Base-by-base conservation (phyloP, 92 coral and sea anemone genomes). In the Porites lobata region DNA sequence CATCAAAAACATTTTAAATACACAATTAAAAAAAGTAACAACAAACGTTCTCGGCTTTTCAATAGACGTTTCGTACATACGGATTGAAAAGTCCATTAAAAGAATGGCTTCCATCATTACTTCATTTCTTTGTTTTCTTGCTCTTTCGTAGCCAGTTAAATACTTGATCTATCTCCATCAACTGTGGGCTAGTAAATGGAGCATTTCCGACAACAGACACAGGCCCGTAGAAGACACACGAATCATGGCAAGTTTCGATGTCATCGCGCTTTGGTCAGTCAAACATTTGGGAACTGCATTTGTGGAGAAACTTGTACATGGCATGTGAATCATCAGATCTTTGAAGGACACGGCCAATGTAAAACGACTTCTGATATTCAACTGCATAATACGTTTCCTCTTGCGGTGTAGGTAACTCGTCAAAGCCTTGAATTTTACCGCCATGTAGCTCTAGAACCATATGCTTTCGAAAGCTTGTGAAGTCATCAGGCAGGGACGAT, bases 161-260 rank as follows among this genome's bases (percentile, higher is more conserved):
- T 22, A 87, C 86, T 72, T 70, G 86, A 43, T 87, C 86, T 57
- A 87, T 81, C 29, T 87, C 91, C 43, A 29, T 38, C 74, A 87
- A 70, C 64, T 87, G 76, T 19, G 86, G 86, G 52, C 80, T 69
- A 9, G 80, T 71, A 51, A 87, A 87, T 22, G 91, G 91, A 7
- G 74, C 86, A 71, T 72, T 79, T 8, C 91, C 86, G 18, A 72
- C 52, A 50, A 87, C 75, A 11, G 69, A 51, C 54, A 87, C 70
- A 24, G 80, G 86, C 57, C 86, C 86, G 52, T 79, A 87, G 91
- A 87, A 78, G 57, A 79, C 58, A 32, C 86, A 87, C 1, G 91
- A 69, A 7, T 66, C 85, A 51, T 77, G 85, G 72, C 84, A 77
- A 5, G 14, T 67, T 8, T 77, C 90, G 18, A 86, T 5, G 52